Conservation (phyloP, 1,140 invertebrate species). For the Drosophila mayri region DNA sequence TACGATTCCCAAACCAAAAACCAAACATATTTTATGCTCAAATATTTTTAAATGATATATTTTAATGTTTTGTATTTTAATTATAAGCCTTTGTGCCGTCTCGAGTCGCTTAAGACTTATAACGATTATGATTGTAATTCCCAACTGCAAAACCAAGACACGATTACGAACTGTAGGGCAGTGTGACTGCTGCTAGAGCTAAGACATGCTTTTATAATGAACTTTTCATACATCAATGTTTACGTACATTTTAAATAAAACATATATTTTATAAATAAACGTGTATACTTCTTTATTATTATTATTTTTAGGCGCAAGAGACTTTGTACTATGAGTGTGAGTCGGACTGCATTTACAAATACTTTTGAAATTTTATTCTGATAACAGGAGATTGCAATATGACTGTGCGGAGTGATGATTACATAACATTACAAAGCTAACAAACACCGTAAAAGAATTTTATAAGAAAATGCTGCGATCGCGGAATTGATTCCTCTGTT, state of each 20-base stretch:
- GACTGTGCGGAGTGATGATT: constrained; percentile 41
- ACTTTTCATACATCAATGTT: constrained; percentile 46
- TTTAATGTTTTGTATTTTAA: constrained; percentile 32
- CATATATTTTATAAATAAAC: constrained; percentile 58
- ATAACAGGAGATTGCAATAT: constrained; percentile 58
- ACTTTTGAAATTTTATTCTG: constrained; percentile 50
- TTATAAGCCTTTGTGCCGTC: constrained; percentile 36
- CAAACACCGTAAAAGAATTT: constrained; percentile 42
- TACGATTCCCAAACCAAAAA: constrained; percentile 72
- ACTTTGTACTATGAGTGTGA: constrained; percentile 65
- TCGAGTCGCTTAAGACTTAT: constrained; percentile 19
- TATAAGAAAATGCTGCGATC: constrained; percentile 54
- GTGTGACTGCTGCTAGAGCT: constrained; percentile 62
- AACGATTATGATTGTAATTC: constrained; percentile 29
- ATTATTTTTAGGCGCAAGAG: constrained; percentile 58
- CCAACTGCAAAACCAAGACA: constrained; percentile 47
- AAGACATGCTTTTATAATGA: constrained; percentile 63
- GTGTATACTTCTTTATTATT: constrained; percentile 43
- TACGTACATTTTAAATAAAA: constrained; percentile 67
- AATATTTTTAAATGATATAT: constrained; percentile 51
- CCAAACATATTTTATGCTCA: constrained; percentile 53
- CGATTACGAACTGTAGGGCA: constrained; percentile 51
- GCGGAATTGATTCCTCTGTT: constrained; percentile 46
- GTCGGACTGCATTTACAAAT: constrained; percentile 54
- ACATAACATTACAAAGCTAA: constrained; percentile 30